Conservation (phyloP, 2,888 invertebrate species). For the Eutolmus rufibarbis region DNA sequence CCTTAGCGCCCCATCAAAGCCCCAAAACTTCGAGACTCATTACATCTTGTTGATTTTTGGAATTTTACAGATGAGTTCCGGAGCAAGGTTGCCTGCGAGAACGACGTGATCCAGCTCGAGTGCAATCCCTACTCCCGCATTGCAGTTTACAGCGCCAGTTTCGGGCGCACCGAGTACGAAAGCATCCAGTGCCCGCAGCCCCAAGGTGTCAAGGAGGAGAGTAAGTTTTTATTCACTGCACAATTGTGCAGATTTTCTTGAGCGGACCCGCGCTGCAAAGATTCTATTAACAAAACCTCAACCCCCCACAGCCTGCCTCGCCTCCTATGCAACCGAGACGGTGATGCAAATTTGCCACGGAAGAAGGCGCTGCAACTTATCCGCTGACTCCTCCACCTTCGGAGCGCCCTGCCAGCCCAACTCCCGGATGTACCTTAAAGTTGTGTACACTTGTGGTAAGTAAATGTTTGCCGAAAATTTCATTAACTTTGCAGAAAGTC, state of each 20-base stretch:
- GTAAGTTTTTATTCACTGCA: constrained; percentile 68
- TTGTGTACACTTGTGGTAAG: constrained; percentile 89
- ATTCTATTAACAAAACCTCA: neutral
- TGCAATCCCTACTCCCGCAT: constrained; percentile 89
- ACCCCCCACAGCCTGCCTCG: constrained; percentile 77
- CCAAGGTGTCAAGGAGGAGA: constrained; percentile 85
- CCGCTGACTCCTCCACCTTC: constrained; percentile 85
- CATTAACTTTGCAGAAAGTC: neutral
- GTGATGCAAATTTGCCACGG: constrained; percentile 89
- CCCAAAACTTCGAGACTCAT: neutral
- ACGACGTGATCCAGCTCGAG: constrained; percentile 84
- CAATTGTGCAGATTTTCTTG: neutral
- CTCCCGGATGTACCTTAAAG: constrained; percentile 85
- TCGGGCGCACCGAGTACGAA: constrained; percentile 90
- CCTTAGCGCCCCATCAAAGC: neutral
- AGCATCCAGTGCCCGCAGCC: constrained; percentile 89
- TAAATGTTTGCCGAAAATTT: constrained; percentile 50
- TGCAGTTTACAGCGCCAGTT: constrained; percentile 92
- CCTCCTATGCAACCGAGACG: constrained; percentile 87
- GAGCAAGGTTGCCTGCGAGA: constrained; percentile 92
- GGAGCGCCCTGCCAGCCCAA: constrained; percentile 82
- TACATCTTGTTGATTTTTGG: neutral
- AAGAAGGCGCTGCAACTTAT: constrained; percentile 79
- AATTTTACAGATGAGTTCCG: constrained; percentile 85
- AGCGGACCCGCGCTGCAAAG: neutral